A percentile compares a stretch with the other conserved stretches of the same genome.
Conservation (phyloP, 2,113 vertebrate genomes). For the Psilopsiagon aurifrons region DNA sequence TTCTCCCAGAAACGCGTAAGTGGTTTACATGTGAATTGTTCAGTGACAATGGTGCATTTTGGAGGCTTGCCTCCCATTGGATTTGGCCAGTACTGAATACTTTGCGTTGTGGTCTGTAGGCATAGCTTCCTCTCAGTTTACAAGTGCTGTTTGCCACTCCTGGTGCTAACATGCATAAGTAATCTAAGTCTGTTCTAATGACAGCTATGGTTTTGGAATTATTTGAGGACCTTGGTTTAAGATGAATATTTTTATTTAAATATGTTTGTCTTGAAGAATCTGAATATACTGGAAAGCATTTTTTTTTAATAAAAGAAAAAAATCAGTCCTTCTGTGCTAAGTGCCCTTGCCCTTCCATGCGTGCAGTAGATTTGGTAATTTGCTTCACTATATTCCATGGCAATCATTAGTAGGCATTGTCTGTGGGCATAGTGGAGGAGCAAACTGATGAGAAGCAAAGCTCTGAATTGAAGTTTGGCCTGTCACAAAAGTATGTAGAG, state of each 20-base stretch:
- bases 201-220: neutral
- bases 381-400: neutral
- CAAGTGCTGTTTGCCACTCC: neutral
- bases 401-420: neutral
- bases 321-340: neutral
- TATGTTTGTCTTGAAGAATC: neutral
- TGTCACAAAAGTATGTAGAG: neutral
- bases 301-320: neutral
- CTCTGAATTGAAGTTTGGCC: neutral
- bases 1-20: neutral
- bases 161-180: neutral
- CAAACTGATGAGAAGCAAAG: neutral
- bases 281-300: neutral
- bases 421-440: neutral
- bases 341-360: fast-evolving
- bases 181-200: neutral
- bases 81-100: neutral
- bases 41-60: neutral
- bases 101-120: neutral
- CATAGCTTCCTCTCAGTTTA: neutral
- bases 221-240: neutral
- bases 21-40: neutral
- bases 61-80: neutral
- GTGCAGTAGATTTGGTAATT: neutral
- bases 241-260: neutral